Base-by-base conservation (phyloP, 2,797 vertebrate genomes). In the Margarornis squamiger region DNA sequence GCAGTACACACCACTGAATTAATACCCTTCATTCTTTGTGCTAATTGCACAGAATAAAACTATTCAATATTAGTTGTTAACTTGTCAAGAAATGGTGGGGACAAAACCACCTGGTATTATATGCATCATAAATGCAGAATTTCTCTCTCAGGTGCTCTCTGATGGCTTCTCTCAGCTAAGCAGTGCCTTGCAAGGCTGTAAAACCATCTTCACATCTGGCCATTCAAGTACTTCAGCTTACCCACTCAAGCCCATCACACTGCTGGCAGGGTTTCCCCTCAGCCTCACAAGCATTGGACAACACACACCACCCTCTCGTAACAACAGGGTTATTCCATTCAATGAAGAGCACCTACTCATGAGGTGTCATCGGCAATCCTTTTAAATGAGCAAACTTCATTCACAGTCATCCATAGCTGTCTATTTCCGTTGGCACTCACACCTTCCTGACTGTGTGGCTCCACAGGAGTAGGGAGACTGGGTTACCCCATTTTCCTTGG, bases 1-100 rank as follows among this genome's bases (percentile, higher is more conserved):
- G 20, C 23, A 29, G 7, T 27, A 70, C 23, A 48, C 0, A 0
- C 5, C 4, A 2, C 10, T 72, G 46, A 88, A 68, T 61, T 49
- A 84, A 72, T 26, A 58, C 14, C 15, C 39, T 82, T 91, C 21
- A 36, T 41, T 81, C 70, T 88, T 75, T 0, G 3, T 73, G 51
- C 46, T 79, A 82, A 82, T 79, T 63, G 7, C n/a, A 70, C 12
- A 29, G 67, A 62, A 62, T 76, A 76, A 95, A 73, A 29, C 12
- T 15, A 16, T 51, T 75, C 43, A 21, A 32, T 55, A 79, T 75
- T 32, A 72, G 46, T 49, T 48, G 13, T 74, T 49, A 85, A 54
- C 43, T 75, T 84, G 46, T 54, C 49, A 58, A 62, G 43, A 89
- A 91, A 51, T 0, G 0, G 19, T 29, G 41, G 22, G 24, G n/a